These are phyloP conservation scores for Pangasius djambal DNA, from an alignment of 2,797 vertebrate genomes.

Conservation along the genomic window DNA sequence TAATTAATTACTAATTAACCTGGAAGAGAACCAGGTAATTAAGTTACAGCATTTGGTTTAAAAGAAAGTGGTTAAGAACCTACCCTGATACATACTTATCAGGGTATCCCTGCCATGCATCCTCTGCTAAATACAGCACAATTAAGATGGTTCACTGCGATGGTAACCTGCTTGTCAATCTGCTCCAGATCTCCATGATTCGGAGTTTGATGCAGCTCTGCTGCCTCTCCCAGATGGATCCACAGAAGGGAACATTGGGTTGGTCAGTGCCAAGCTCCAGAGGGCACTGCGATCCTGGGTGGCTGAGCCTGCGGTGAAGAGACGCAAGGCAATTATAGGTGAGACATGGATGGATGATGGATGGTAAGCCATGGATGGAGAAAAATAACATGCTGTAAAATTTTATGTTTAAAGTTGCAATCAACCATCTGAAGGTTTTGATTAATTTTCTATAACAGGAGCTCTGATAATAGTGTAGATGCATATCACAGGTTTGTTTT, in stretches of 20 bases:
- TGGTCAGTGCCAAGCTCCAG: constrained; percentile 86
- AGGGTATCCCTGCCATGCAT: neutral
- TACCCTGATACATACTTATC: neutral
- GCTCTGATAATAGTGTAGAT: neutral
- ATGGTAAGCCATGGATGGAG: neutral
- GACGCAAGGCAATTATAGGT: constrained; percentile 87
- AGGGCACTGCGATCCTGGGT: constrained; percentile 84
- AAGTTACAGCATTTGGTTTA: neutral
- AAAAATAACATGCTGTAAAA: no score
- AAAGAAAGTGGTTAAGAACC: neutral
- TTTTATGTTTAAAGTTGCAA: neutral
- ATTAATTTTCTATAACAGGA: neutral
- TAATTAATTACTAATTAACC: neutral
- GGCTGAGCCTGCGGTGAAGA: constrained; percentile 85
- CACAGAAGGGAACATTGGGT: constrained; percentile 72
- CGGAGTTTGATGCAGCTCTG: constrained; percentile 84
- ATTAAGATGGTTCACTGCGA: neutral
- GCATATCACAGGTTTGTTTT: neutral
- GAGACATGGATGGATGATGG: neutral
- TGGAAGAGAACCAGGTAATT: neutral
- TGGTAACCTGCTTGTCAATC: constrained; percentile 22
- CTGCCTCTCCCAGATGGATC: constrained; percentile 77
- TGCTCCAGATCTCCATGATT: constrained; percentile 74
- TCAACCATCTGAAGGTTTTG: neutral
- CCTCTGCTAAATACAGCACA: neutral